Percentiles rank a stretch among this genome's conserved stretches.
Conservation (phyloP, 2,113 vertebrate species). For the Haemorhous mexicanus region DNA sequence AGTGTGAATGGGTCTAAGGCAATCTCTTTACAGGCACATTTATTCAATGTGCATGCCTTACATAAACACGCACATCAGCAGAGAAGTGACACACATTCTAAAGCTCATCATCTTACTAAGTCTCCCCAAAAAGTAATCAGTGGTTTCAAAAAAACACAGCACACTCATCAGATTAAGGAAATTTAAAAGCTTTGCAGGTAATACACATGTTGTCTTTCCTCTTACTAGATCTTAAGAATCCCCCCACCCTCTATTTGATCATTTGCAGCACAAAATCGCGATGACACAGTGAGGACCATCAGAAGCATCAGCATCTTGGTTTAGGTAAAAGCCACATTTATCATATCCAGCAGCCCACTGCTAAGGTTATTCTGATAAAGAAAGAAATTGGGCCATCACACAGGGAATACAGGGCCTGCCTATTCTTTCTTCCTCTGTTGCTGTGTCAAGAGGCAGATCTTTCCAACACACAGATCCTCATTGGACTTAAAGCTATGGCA, state of each 20-base stretch:
- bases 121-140: not conserved
- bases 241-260: not conserved
- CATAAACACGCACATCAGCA: not conserved
- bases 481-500: slow-evolving; percentile 17
- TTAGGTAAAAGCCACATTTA: not conserved
- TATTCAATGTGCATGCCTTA: not conserved
- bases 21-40: not conserved
- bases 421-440: slow-evolving; percentile 37
- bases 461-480: slow-evolving; percentile 8
- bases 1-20: not conserved
- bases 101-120: not conserved
- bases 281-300: not conserved
- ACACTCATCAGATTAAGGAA: not conserved
- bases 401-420: not conserved
- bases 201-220: not conserved
- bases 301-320: not conserved
- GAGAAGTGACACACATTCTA: not conserved
- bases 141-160: not conserved
- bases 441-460: slow-evolving; percentile 38
- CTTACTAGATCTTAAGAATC: not conserved
- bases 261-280: not conserved
- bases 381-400: not conserved
- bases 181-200: not conserved
- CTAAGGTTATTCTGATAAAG: slow-evolving; percentile 3
- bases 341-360: not conserved